Evolutionary conservation across 1,140 invertebrate genomes (phyloP), one percentile per base, ranked within the genome.

Genomic region (Mizuhopecten yessoensis): DNA sequence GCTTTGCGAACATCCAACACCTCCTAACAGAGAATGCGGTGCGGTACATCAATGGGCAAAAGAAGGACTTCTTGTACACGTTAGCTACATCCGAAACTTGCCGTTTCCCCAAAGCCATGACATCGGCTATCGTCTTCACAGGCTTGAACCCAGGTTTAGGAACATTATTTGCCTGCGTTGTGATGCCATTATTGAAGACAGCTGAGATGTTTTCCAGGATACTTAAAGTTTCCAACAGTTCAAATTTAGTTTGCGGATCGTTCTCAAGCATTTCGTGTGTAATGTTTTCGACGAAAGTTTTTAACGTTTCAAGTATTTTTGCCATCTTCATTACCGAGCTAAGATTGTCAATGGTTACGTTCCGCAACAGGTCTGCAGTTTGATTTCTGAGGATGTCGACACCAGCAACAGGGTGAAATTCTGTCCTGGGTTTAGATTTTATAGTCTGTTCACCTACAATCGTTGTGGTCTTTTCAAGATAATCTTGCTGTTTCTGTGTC

Each of bases 41-140:
- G 57, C 57, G 57, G 11, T 75, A 75, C 57, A 75, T 75, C 57
- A 75, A 17, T 75, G 57, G 57, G 29, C 57, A 75, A n/a, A 75
- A 75, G 57, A 75, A 75, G 57, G 57, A 9, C 29, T 75, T 75
- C 57, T 75, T 75, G 23, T 75, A n/a, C n/a, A 0, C 11, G n/a
- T 29, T 23, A 75, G 29, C 11, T 29, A 29, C 57, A 5, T n/a
- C 11, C 1, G 57, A 13, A 29, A 17, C 23, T 17, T 75, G n/a
- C 3, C 1, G 23, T 75, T 13, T 29, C n/a, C n/a, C n/a, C 23
- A 75, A n/a, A 13, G 57, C 57, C 57, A 75, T 75, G 57, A 75
- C 57, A 13, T 75, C 57, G 9, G 57, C 57, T 11, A 75, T 75
- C 11, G 57, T 75, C 57, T 75, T 75, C 23, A 75, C 57, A 29